These are phyloP conservation scores for Zoroaster sp. DNA, from an alignment of 53 echinoderm and acorn worm species.

Conservation along the genomic window DNA sequence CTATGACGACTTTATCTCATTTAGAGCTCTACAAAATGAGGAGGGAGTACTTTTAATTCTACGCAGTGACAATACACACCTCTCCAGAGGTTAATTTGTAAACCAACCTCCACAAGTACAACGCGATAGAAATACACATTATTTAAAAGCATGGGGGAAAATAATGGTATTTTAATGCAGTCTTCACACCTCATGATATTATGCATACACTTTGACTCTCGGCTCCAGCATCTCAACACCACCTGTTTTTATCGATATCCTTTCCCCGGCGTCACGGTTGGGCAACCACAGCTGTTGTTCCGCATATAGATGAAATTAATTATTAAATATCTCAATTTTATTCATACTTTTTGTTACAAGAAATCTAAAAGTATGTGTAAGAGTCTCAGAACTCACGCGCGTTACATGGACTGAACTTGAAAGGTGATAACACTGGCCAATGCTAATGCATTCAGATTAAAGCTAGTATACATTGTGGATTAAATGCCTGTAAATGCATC, in stretches of 20 bases:
- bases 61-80: neutral
- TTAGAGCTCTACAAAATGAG: neutral
- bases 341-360: neutral
- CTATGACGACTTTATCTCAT: neutral
- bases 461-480: no score
- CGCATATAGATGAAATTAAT: slow-evolving; percentile 31
- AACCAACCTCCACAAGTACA: neutral
- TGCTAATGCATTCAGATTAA: no score
- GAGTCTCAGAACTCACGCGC: no score
- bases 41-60: neutral
- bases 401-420: no score
- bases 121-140: neutral
- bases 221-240: neutral
- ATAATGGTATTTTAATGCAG: slow-evolving; percentile 33
- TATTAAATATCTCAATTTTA: slow-evolving; percentile 30
- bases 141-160: neutral
- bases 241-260: slow-evolving; percentile 24
- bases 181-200: slow-evolving; percentile 36
- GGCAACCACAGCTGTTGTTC: slow-evolving; percentile 50
- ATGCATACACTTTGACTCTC: slow-evolving; percentile 16
- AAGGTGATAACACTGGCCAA: no score
- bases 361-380: neutral
- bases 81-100: slow-evolving; percentile 19
- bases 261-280: slow-evolving; percentile 8
- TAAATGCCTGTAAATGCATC: no score